These are phyloP conservation scores for Rana temporaria DNA, from an alignment of 2,113 vertebrate genomes.

Conservation along the genomic window DNA sequence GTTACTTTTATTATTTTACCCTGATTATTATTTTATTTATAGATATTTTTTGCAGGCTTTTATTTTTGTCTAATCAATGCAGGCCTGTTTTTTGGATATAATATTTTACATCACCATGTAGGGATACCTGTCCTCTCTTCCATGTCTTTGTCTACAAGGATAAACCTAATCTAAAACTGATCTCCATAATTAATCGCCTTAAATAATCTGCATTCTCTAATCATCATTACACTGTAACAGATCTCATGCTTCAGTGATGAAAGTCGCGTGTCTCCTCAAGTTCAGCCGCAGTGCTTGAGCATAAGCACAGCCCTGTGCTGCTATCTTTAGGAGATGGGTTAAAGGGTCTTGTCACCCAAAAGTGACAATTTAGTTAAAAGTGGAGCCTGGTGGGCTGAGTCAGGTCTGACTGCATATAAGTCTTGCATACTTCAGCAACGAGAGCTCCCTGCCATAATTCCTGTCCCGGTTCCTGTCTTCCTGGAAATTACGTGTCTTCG, in stretches of 20 bases:
- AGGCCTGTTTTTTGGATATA: neutral
- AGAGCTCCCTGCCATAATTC: too few relatives aligned
- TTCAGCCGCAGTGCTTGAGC: neutral
- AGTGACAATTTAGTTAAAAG: too few relatives aligned
- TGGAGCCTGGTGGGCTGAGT: too few relatives aligned
- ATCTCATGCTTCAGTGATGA: neutral
- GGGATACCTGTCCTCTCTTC: constrained; percentile 1
- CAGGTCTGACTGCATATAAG: too few relatives aligned
- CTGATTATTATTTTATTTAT: too few relatives aligned
- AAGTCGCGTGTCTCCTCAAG: neutral
- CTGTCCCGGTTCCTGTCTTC: too few relatives aligned
- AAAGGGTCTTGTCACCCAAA: too few relatives aligned
- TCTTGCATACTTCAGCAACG: too few relatives aligned
- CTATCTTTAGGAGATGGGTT: neutral
- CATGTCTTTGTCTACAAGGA: neutral
- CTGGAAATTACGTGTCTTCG: too few relatives aligned
- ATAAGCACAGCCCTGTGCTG: neutral
- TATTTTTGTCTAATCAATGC: neutral
- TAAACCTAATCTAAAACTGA: constrained; percentile 29
- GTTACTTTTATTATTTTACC: neutral
- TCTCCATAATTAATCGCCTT: constrained; percentile 33
- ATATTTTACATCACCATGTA: neutral
- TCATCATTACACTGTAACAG: constrained; percentile 3
- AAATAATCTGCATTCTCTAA: constrained; percentile 22
- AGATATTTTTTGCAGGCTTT: too few relatives aligned